Percentiles rank a stretch among this genome's conserved stretches.
Evolutionary conservation across 1,140 invertebrate species (phyloP).

Genomic region (Dryas iulia): DNA sequence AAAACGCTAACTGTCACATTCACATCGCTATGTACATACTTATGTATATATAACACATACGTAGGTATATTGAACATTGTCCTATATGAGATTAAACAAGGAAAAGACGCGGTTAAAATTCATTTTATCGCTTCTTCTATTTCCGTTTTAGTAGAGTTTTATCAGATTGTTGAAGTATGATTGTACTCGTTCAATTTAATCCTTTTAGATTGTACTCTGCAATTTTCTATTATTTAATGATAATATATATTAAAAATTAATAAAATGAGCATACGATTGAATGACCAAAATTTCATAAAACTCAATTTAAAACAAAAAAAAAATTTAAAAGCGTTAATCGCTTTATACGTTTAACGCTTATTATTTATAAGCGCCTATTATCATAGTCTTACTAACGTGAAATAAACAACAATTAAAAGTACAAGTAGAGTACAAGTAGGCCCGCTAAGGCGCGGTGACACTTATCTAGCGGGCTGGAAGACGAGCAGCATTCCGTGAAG

Average conservation of each 20-base stretch:
- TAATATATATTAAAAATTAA: too few relatives aligned
- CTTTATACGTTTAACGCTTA: background rate
- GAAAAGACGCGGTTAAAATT: background rate
- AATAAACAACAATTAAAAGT: slow-evolving; percentile 56
- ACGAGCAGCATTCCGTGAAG: slow-evolving; percentile 47
- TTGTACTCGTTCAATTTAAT: too few relatives aligned
- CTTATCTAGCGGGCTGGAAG: slow-evolving; percentile 58
- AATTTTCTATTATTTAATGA: too few relatives aligned
- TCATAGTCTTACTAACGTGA: background rate
- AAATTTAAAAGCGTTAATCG: background rate
- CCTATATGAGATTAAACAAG: slow-evolving; percentile 15
- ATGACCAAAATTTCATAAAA: too few relatives aligned
- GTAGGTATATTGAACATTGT: background rate
- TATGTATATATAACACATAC: background rate
- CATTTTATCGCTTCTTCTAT: background rate
- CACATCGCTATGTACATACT: background rate
- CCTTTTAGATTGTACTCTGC: too few relatives aligned
- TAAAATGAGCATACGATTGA: too few relatives aligned
- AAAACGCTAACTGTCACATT: slow-evolving; percentile 58
- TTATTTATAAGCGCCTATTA: background rate
- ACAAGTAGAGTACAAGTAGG: slow-evolving; percentile 65
- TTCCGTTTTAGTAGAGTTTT: background rate
- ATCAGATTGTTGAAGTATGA: background rate
- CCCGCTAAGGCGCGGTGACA: slow-evolving; percentile 65
- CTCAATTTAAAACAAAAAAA: too few relatives aligned